Conservation (phyloP, 30 jellyfish, hydroid and myxozoan genomes). For the Turritopsis dohrnii region DNA sequence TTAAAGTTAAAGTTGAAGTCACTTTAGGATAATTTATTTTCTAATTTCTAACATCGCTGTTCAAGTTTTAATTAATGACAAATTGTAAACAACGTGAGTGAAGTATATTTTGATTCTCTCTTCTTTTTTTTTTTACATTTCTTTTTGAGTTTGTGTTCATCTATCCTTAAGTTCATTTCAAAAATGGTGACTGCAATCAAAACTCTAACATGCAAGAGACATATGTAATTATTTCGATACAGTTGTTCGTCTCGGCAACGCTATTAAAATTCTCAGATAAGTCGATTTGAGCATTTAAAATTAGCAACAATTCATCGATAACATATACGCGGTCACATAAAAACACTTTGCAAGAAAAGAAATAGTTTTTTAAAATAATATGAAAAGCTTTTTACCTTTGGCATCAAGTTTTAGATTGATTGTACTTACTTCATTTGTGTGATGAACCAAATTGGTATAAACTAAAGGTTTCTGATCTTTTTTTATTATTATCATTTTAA, state of each 20-base stretch:
- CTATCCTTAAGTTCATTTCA: too few species aligned
- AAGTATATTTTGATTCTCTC: too few species aligned
- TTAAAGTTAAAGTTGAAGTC: too few species aligned
- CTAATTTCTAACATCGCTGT: too few species aligned
- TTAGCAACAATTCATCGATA: not conserved
- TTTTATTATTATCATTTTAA: not conserved
- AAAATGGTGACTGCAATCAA: not conserved
- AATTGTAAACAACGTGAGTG: too few species aligned
- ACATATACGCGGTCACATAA: not conserved
- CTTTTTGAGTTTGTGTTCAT: too few species aligned
- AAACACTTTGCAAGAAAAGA: not conserved
- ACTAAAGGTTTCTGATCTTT: not conserved
- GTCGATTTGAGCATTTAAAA: not conserved
- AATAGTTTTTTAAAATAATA: too few species aligned
- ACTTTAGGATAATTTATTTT: too few species aligned
- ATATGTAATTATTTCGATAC: not conserved
- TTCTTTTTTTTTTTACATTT: too few species aligned
- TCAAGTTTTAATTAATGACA: too few species aligned
- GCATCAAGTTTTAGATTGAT: not conserved
- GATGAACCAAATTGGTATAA: not conserved
- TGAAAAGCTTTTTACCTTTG: not conserved
- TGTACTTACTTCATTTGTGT: not conserved
- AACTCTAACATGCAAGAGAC: not conserved
- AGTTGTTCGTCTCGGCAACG: not conserved
- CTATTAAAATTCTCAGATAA: not conserved